Percentiles rank a stretch among this genome's conserved stretches.
These are phyloP conservation scores for Sebastes reedi DNA, from an alignment of 2,797 vertebrate species.

Conservation along the genomic window DNA sequence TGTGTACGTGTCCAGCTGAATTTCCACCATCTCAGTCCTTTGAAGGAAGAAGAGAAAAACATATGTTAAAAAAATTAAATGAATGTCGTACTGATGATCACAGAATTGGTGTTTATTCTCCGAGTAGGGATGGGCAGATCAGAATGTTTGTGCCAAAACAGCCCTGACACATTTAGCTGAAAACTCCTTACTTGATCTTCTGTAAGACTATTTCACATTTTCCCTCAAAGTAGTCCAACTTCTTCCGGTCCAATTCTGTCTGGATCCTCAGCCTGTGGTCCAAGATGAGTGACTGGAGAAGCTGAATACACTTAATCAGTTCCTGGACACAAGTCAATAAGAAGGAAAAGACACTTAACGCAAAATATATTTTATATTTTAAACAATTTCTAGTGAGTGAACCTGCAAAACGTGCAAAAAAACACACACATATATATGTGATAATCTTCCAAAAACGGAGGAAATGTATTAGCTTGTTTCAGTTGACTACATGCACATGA, in stretches of 20 bases:
- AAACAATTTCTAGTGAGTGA: not conserved
- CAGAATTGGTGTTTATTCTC: too few species aligned
- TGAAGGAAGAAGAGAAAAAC: not conserved
- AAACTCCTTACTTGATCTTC: slow-evolving; percentile 83
- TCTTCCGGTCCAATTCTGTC: slow-evolving; percentile 85
- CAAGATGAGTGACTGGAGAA: slow-evolving; percentile 84
- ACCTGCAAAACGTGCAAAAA: not conserved
- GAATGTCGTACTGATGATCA: too few species aligned
- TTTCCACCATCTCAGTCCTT: slow-evolving; percentile 87
- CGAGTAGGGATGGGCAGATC: too few species aligned
- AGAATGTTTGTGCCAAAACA: too few species aligned
- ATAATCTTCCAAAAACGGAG: not conserved
- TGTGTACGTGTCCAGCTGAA: slow-evolving; percentile 88
- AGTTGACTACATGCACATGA: not conserved
- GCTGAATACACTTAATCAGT: slow-evolving; percentile 82
- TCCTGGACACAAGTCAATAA: slow-evolving; percentile 72
- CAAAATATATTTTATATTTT: not conserved
- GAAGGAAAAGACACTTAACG: not conserved
- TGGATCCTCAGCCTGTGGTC: slow-evolving; percentile 86
- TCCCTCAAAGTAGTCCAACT: slow-evolving; percentile 87
- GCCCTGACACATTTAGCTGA: not conserved
- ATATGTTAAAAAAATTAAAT: not conserved
- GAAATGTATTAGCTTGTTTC: not conserved
- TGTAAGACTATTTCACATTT: slow-evolving; percentile 88
- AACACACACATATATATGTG: not conserved